Evolutionary conservation across 1,140 invertebrate genomes (phyloP), one percentile per base, ranked within the genome.

Genomic region (Bombus ignitus): DNA sequence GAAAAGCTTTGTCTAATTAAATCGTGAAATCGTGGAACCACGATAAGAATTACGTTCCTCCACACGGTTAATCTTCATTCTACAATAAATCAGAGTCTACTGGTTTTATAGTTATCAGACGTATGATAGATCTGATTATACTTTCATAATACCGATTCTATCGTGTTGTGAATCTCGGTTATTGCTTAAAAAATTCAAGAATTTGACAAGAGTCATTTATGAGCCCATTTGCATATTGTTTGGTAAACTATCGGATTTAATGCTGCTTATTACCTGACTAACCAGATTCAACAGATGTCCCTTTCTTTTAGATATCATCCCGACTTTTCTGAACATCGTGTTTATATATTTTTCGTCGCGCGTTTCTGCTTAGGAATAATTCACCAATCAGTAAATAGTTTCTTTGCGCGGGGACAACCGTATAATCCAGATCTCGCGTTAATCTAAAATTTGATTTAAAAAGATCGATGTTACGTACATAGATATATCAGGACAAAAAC

Each of bases 181-280:
- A n/a, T 62, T 62, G 28, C 28, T 1, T 62, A n/a, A n/a, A n/a
- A 62, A 28, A n/a, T 62, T 62, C 13, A n/a, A 10, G 28, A n/a
- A n/a, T n/a, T 62, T 5, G 3, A 62, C 59, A 62, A 62, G 4
- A 12, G 12, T n/a, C 28, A 12, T 62, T 62, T 62, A 62, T 4
- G 3, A 59, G 57, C 10, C 10, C 28, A n/a, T 25, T 10, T 62
- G 28, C 32, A 18, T 66, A 4, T 66, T 1, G 2, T 35, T 66
- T 66, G 6, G 13, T 15, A 18, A 32, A n/a, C 13, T n/a, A 62
- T 32, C n/a, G 18, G 62, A 66, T 66, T 66, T 18, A 28, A 39
- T 8, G 28, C 25, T n/a, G 12, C 2, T n/a, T 32, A 22, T 76
- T 85, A 85, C 83, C 83, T 80, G 83, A 28, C 6, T 5, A 18